phyloP scores from a whole-genome alignment of 2,797 vertebrate genomes.

The Hippoglossus hippoglossus region DNA sequence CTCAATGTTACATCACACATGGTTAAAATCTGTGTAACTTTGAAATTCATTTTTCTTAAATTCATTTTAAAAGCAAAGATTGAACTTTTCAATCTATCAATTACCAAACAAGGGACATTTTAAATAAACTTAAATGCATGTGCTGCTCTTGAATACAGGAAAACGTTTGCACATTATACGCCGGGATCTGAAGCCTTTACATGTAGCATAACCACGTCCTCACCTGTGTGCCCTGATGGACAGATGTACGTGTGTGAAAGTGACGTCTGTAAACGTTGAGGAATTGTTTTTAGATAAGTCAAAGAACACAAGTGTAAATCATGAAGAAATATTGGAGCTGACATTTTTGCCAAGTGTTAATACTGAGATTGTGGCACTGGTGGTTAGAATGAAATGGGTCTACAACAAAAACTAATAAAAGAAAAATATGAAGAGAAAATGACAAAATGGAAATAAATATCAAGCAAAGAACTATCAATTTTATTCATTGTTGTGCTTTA shows the following conservation, averaged over 20 bases:
- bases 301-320: constrained; percentile 16
- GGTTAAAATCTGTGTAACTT: constrained; percentile 3
- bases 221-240: constrained; percentile 24
- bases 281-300: constrained; percentile 4
- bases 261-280: not conserved
- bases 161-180: constrained; percentile 9
- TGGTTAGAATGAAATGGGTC: constrained; percentile 58
- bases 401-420: constrained; percentile 12
- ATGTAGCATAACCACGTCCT: constrained; percentile 35
- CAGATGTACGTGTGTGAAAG: constrained; percentile 9
- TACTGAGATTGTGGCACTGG: constrained; percentile 62
- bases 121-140: constrained; percentile 11
- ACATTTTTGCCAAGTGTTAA: constrained; percentile 43
- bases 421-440: constrained; percentile 29
- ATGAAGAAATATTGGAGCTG: constrained; percentile 37
- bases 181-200: constrained; percentile 16
- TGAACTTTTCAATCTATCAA: too few species aligned
- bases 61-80: constrained; percentile 17
- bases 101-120: not conserved
- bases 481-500: constrained; percentile 87
- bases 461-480: constrained; percentile 80
- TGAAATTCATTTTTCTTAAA: not conserved
- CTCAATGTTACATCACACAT: constrained; percentile 16
- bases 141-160: constrained; percentile 21
- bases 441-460: constrained; percentile 71